Percentiles rank a stretch among this genome's conserved stretches.
phyloP scores from a whole-genome alignment of 1,140 invertebrate species.

The Meloidogyne floridensis region DNA sequence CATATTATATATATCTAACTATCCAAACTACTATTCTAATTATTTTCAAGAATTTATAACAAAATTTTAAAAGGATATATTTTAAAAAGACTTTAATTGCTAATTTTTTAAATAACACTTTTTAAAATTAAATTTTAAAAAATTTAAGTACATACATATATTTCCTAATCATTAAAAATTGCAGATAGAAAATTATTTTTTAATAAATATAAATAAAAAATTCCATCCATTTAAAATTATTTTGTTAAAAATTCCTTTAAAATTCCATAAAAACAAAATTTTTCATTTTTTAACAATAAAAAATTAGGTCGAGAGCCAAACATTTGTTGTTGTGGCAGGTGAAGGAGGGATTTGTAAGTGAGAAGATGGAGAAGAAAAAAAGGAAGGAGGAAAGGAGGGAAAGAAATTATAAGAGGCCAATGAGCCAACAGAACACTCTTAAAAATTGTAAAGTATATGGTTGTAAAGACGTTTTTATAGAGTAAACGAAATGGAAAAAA shows the following conservation, averaged over 20 bases:
- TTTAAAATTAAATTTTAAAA: too few relatives aligned
- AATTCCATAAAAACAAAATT: not conserved
- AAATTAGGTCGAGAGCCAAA: conserved; percentile 23
- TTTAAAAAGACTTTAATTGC: too few relatives aligned
- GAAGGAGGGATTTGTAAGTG: conserved; percentile 32
- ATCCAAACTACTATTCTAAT: too few relatives aligned
- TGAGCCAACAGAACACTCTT: not conserved
- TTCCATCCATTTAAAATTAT: too few relatives aligned
- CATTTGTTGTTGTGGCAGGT: not conserved
- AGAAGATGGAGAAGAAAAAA: conserved; percentile 5
- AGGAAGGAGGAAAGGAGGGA: not conserved
- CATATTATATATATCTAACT: too few relatives aligned
- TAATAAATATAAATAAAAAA: too few relatives aligned
- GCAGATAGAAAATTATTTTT: too few relatives aligned
- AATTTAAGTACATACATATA: too few relatives aligned
- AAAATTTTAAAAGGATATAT: too few relatives aligned
- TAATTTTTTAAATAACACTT: too few relatives aligned
- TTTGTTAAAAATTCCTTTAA: not conserved
- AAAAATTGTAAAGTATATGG: not conserved
- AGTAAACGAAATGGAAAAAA: not conserved
- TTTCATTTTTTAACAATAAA: not conserved
- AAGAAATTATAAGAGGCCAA: not conserved
- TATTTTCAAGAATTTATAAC: too few relatives aligned
- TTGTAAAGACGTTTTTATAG: not conserved
- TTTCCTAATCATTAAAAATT: too few relatives aligned